Evolutionary conservation across 2,797 vertebrate genomes (phyloP).

Genomic region (Acanthurus lineatus): DNA sequence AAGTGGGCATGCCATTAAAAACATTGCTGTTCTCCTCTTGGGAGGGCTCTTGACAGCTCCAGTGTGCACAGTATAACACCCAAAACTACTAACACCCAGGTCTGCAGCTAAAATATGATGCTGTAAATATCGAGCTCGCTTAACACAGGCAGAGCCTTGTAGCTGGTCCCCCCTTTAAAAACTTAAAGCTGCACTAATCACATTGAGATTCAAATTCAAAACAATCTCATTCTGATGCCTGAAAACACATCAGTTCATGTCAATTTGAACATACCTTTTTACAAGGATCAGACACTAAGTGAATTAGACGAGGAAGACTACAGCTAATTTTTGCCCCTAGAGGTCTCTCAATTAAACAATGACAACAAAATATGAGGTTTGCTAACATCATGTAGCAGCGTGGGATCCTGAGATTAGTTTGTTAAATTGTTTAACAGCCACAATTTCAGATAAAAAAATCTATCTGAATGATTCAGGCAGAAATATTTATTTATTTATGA

Average conservation of each 20-base stretch:
- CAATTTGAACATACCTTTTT: neutral
- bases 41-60: slow-evolving; percentile 13
- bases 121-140: neutral
- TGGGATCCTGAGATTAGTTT: too few relatives aligned
- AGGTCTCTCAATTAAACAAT: too few relatives aligned
- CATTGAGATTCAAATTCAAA: too few relatives aligned
- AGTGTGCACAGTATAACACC: neutral
- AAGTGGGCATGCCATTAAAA: slow-evolving; percentile 23
- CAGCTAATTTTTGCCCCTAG: neutral
- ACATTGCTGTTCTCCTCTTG: neutral
- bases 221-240: neutral
- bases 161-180: neutral
- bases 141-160: neutral
- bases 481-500: too few relatives aligned
- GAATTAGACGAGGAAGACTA: neutral
- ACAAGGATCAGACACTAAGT: neutral
- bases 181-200: neutral
- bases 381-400: too few relatives aligned
- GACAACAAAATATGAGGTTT: too few relatives aligned
- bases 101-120: slow-evolving; percentile 15
- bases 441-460: too few relatives aligned
- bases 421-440: too few relatives aligned
- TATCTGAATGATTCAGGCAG: too few relatives aligned
- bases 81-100: neutral
- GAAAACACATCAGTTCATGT: neutral